phyloP scores from a whole-genome alignment of 2,797 vertebrate genomes.

The Podargus strigoides region DNA sequence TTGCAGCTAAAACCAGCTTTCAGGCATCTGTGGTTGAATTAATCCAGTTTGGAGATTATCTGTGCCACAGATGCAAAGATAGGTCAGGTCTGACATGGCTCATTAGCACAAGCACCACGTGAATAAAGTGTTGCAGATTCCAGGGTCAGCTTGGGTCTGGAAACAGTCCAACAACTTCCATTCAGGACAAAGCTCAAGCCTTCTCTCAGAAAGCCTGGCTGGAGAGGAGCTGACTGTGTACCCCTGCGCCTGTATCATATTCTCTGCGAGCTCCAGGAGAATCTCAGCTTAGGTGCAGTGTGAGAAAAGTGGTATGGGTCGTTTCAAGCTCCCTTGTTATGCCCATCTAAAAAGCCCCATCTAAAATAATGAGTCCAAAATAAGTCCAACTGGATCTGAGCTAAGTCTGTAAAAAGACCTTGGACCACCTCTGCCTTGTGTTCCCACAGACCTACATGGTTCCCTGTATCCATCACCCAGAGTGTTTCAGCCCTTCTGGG shows the following conservation, averaged over 20 bases:
- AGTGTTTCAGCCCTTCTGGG: not conserved
- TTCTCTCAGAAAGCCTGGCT: not conserved
- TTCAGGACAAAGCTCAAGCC: not conserved
- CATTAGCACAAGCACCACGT: not conserved
- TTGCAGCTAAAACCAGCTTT: not conserved
- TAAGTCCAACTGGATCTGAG: not conserved
- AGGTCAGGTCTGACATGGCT: not conserved
- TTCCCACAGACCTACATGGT: not conserved
- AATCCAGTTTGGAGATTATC: not conserved
- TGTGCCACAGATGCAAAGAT: not conserved
- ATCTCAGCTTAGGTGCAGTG: not conserved
- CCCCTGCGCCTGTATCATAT: not conserved
- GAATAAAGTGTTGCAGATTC: not conserved
- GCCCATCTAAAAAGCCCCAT: not conserved
- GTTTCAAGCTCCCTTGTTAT: not conserved
- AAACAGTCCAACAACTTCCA: not conserved
- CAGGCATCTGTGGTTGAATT: not conserved
- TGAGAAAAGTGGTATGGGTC: not conserved
- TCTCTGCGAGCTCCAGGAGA: not conserved
- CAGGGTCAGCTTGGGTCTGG: not conserved
- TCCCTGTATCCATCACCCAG: not conserved
- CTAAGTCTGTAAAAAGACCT: not conserved
- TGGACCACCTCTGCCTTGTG: not conserved
- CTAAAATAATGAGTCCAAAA: not conserved
- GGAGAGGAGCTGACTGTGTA: not conserved